Evolutionary conservation across 2,113 vertebrate species (phyloP).

Genomic region (Dipodomys stephensi): DNA sequence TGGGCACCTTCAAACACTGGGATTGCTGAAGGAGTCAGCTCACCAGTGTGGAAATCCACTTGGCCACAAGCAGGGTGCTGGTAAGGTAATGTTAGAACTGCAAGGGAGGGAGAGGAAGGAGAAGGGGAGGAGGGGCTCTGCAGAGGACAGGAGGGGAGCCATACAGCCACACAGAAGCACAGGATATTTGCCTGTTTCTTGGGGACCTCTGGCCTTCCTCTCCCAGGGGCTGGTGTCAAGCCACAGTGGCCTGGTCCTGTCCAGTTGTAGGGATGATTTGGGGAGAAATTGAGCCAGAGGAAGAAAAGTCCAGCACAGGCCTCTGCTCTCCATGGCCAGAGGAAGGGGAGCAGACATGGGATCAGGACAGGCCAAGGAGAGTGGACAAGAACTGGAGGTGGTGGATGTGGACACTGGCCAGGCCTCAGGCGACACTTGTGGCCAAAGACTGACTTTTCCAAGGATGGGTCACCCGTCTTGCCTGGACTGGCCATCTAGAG

Average conservation of each 20-base stretch:
- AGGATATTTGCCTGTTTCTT: too few relatives aligned
- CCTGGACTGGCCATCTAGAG: background rate
- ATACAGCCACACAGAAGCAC: background rate
- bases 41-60: background rate
- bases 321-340: too few relatives aligned
- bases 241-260: too few relatives aligned
- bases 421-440: background rate
- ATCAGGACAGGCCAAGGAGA: background rate
- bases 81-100: background rate
- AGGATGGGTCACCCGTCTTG: background rate
- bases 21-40: background rate
- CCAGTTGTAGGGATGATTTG: background rate
- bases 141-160: background rate
- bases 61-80: background rate
- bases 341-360: background rate
- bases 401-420: background rate
- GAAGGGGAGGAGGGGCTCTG: background rate
- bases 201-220: background rate
- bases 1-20: background rate
- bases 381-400: background rate
- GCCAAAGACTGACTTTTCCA: background rate
- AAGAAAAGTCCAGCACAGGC: background rate
- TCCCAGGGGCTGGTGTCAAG: background rate
- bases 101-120: too few relatives aligned
- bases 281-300: background rate